Base-by-base conservation (phyloP, 1,140 invertebrate species). In the Bombus turneri region DNA sequence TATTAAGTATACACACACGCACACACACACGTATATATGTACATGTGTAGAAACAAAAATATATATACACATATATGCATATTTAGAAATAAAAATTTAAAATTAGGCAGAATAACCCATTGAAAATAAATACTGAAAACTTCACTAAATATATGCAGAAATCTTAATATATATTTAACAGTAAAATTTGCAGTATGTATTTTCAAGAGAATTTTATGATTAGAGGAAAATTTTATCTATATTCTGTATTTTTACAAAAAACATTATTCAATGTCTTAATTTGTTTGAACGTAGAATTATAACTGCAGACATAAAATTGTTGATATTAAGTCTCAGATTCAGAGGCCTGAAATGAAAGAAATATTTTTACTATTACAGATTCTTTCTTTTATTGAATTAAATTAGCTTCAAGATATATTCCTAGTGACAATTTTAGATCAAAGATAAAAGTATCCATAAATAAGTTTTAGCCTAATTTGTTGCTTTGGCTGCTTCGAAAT, bases 261-360 rank as follows among this genome's bases (percentile, higher is more conserved):
- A 87, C 72, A 86, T 88, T 72, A 87, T 59, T 88, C 53, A 86
- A 87, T 87, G 82, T 47, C 86, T 87, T 90, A 85, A 85, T 84
- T 90, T 87, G 87, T 87, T 59, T 83, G 79, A 90, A 90, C 78
- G 88, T 84, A 82, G 88, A 89, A 89, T 87, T 87, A 80, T 83
- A 87, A 83, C 83, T 90, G 89, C 88, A 90, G 88, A 90, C 88
- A 90, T 86, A 87, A 87, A 90, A 90, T 90, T 90, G 83, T 81
- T 89, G 87, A 83, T 90, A 92, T 93, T 93, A 95, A 91, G 93
- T 95, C 86, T 95, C 94, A 83, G 94, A 90, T 90, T 95, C 94
- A 73, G 94, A 95, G 81, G 93, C 94, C 94, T 95, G 91, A 86
- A 94, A 94, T 91, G 68, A 93, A 92, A 89, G 82, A 92, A 89